phyloP scores from a whole-genome alignment of 1,140 invertebrate species.

The Magallana ariakensis region DNA sequence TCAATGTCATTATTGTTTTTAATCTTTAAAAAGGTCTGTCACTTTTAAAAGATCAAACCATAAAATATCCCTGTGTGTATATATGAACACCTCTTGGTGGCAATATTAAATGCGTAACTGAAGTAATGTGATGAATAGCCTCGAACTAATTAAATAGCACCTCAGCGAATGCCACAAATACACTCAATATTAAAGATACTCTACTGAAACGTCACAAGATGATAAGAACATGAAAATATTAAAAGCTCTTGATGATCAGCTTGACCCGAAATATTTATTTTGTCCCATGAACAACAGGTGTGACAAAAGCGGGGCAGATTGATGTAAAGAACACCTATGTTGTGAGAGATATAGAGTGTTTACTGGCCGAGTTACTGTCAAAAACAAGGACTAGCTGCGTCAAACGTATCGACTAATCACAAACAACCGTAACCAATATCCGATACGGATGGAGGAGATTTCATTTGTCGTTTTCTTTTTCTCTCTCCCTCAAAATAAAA shows the following conservation, averaged over 20 bases:
- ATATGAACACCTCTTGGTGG: not conserved
- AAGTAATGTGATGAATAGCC: not conserved
- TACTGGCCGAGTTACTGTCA: not conserved
- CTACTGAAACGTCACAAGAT: not conserved
- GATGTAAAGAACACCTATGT: not conserved
- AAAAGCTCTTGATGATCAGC: slow-evolving; percentile 2
- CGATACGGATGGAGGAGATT: no score
- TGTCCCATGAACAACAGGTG: slow-evolving; percentile 17
- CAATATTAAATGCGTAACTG: not conserved
- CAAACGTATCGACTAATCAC: not conserved
- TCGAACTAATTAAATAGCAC: not conserved
- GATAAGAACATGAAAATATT: slow-evolving; percentile 24
- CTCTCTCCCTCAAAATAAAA: no score
- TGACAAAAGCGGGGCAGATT: slow-evolving; percentile 3
- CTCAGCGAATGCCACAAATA: not conserved
- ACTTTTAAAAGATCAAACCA: not conserved
- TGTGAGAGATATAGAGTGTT: slow-evolving; percentile 8
- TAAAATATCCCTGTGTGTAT: not conserved
- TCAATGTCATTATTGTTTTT: not conserved
- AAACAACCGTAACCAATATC: not conserved
- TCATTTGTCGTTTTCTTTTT: no score
- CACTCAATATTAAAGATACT: not conserved
- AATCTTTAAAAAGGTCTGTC: not conserved
- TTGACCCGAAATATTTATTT: slow-evolving; percentile 31
- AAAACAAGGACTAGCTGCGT: not conserved